A percentile compares a stretch with the other conserved stretches of the same genome.
Evolutionary conservation across 2,888 invertebrate genomes (phyloP).

Genomic region (Oeneis ivallda): DNA sequence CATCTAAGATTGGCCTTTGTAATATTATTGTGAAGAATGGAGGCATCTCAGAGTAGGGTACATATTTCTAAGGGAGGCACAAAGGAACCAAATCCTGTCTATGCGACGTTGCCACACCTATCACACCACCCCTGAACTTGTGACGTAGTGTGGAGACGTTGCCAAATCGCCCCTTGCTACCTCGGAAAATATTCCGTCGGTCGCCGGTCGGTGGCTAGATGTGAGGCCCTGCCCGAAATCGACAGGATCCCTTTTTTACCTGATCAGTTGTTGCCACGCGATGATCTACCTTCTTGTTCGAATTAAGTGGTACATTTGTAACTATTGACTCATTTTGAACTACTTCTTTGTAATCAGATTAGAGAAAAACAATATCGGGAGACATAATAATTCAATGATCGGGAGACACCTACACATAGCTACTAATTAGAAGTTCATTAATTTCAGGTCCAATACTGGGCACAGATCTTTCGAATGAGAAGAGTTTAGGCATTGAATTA

Average conservation of each 20-base stretch:
- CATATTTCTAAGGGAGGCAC: background rate
- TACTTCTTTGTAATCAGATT: no score
- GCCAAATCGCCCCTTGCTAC: slow-evolving; percentile 53
- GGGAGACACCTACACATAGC: no score
- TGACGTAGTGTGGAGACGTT: slow-evolving; percentile 57
- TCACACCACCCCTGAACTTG: slow-evolving; percentile 48
- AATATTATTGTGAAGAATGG: background rate
- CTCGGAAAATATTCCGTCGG: slow-evolving; percentile 44
- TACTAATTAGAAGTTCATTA: no score
- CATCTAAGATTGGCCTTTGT: background rate
- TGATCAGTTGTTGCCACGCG: slow-evolving; percentile 54
- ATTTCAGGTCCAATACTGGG: no score
- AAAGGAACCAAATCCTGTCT: slow-evolving; percentile 31
- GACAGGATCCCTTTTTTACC: slow-evolving; percentile 57
- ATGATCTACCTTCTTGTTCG: slow-evolving; percentile 18
- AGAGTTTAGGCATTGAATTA: no score
- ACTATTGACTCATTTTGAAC: no score
- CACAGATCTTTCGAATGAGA: no score
- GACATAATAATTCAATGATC: no score
- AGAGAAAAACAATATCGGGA: no score
- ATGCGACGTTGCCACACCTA: slow-evolving; percentile 58
- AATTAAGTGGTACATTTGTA: background rate
- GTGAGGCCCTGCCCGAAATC: slow-evolving; percentile 46
- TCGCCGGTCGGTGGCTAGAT: slow-evolving; percentile 53
- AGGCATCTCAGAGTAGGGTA: no score